Percentiles rank a stretch among this genome's conserved stretches.
Evolutionary conservation across 2,888 invertebrate genomes (phyloP).

Genomic region (Cataglyphis altisquamis): DNA sequence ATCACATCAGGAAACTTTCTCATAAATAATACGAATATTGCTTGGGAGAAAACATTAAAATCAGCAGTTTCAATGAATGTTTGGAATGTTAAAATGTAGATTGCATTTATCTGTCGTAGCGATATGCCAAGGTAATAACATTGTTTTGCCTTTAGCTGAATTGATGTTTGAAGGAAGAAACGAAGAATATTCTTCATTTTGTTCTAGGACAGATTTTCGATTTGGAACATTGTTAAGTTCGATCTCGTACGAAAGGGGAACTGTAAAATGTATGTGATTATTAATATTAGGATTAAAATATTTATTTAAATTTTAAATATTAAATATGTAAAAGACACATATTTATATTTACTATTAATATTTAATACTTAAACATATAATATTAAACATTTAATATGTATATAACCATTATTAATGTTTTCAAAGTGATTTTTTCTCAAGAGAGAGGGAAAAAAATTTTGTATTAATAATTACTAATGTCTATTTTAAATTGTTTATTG

Average conservation of each 20-base stretch:
- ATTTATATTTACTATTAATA: too few species aligned
- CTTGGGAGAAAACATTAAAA: not conserved
- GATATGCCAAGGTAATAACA: slow-evolving; percentile 18
- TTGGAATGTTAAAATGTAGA: not conserved
- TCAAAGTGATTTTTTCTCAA: slow-evolving; percentile 23
- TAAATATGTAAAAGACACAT: too few species aligned
- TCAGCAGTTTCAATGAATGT: not conserved
- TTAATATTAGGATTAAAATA: not conserved
- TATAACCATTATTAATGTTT: not conserved
- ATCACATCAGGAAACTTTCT: not conserved
- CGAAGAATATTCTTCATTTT: slow-evolving; percentile 36
- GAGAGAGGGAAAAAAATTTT: not conserved
- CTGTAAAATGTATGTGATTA: slow-evolving; percentile 3
- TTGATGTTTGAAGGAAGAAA: slow-evolving; percentile 34
- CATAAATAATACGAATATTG: slow-evolving; percentile 7
- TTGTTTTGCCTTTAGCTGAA: not conserved
- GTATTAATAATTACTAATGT: slow-evolving; percentile 3
- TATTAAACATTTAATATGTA: not conserved
- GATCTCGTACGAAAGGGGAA: not conserved
- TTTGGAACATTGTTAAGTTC: not conserved
- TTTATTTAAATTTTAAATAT: not conserved
- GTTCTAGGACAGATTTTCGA: not conserved
- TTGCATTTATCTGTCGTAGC: slow-evolving; percentile 27
- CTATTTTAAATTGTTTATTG: not conserved
- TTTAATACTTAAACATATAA: too few species aligned